Percentiles rank a stretch among this genome's conserved stretches.
Conservation (phyloP, 2,888 invertebrate species). For the Brachyptera putata region DNA sequence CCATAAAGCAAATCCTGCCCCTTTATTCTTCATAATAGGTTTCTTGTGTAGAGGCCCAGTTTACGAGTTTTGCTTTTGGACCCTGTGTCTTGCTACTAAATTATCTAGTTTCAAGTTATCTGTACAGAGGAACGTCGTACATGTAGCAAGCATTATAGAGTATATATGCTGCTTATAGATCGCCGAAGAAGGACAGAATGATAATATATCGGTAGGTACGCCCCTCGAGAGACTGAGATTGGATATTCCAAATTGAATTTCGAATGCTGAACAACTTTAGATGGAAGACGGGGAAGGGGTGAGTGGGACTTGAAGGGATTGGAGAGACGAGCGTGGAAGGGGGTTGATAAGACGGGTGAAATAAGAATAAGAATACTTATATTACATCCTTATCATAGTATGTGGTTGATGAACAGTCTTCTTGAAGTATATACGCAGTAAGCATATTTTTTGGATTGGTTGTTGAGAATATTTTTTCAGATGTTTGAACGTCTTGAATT, state of each 20-base stretch:
- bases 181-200: slow-evolving; percentile 2
- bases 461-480: no score
- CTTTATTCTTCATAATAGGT: slow-evolving; percentile 1
- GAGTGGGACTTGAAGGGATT: neutral
- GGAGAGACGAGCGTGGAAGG: neutral
- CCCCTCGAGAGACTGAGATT: slow-evolving; percentile 25
- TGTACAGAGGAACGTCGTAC: no score
- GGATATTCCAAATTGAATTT: slow-evolving; percentile 29
- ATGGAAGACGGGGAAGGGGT: neutral
- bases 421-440: no score
- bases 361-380: neutral
- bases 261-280: slow-evolving; percentile 16
- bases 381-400: no score
- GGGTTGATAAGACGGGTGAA: neutral
- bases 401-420: no score
- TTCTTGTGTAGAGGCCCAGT: slow-evolving; percentile 16
- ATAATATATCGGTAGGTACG: slow-evolving; percentile 19
- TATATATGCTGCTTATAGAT: neutral
- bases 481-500: no score
- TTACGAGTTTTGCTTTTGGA: neutral
- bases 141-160: no score
- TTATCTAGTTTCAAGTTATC: no score
- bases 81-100: no score
- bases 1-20: no score
- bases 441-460: no score